Base-by-base conservation (phyloP, 1,140 invertebrate species). In the Drosophila paulistorum region DNA sequence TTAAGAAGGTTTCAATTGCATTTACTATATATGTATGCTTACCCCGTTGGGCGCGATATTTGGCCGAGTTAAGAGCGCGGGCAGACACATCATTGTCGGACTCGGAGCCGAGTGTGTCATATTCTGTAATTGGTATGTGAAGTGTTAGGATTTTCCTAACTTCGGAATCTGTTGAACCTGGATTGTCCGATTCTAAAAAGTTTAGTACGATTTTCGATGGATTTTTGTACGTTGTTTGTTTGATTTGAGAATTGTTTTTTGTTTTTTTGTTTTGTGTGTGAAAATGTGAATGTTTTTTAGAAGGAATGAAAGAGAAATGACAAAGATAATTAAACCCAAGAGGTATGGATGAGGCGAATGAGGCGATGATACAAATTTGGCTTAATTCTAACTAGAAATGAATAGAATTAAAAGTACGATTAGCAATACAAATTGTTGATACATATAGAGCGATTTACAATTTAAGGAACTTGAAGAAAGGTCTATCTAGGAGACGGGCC, bases 121-220 rank as follows among this genome's bases (percentile, higher is more conserved):
- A 96, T 93, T 96, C 96, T 94, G 96, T 96, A 95, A 96, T 96
- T 93, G 96, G 96, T 94, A 96, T 95, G 94, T 96, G 96, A 92
- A 96, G 95, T 87, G 95, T 96, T 95, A 96, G 92, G 94, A 96
- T 96, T 94, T 96, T 96, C 95, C 96, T 96, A 93, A 96, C 96
- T 93, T 96, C 96, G 91, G 96, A 96, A 94, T 96, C 96, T 93
- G 96, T 96, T 92, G 95, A 96, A 92, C 96, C 95, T 94, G 96
- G 94, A 94, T 96, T 96, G 94, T 96, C 96, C 93, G 95, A 96
- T 93, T 96, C 96, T 96, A 95, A 92, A 95, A 95, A 93, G 90
- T 92, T 92, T 90, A 91, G 87, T 92, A 91, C 86, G 90, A 90
- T 92, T 89, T 30, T 33, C 90, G 91, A 92, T 92, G 91, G 86